Conservation (phyloP, 2,797 vertebrate genomes). For the Dicrostonyx torquatus region DNA sequence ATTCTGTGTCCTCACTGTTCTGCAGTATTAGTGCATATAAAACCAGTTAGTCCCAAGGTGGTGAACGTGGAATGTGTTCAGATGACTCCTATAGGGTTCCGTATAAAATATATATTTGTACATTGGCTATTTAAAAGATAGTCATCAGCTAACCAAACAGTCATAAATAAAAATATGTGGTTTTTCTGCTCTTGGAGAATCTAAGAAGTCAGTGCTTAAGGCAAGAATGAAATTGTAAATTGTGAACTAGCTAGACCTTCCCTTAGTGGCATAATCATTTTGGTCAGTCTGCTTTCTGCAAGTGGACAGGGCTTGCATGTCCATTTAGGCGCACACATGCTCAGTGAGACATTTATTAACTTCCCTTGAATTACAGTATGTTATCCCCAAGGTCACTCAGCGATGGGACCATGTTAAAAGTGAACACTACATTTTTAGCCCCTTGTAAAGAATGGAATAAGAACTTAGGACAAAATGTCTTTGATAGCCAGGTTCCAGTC, state of each 20-base stretch:
- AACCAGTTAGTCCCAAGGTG: neutral
- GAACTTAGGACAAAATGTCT: constrained; percentile 34
- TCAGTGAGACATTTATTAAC: constrained; percentile 45
- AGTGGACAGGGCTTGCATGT: neutral
- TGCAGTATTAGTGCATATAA: neutral
- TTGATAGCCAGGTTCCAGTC: neutral
- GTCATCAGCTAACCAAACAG: neutral
- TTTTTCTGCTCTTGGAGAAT: neutral
- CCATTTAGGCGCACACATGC: neutral
- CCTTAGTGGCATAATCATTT: neutral
- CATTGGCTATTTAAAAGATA: neutral
- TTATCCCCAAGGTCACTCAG: neutral
- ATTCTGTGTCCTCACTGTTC: neutral
- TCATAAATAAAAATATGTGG: neutral
- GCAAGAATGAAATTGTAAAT: neutral
- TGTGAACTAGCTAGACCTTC: neutral
- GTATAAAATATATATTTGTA: neutral
- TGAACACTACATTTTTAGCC: neutral
- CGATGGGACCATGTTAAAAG: neutral
- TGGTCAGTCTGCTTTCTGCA: neutral
- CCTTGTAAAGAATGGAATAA: neutral
- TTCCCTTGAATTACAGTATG: neutral
- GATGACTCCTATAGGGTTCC: neutral
- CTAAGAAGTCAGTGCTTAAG: neutral
- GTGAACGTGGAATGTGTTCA: neutral